Base-by-base conservation (phyloP, 92 coral and sea anemone species). In the Bergia puertoricense region DNA sequence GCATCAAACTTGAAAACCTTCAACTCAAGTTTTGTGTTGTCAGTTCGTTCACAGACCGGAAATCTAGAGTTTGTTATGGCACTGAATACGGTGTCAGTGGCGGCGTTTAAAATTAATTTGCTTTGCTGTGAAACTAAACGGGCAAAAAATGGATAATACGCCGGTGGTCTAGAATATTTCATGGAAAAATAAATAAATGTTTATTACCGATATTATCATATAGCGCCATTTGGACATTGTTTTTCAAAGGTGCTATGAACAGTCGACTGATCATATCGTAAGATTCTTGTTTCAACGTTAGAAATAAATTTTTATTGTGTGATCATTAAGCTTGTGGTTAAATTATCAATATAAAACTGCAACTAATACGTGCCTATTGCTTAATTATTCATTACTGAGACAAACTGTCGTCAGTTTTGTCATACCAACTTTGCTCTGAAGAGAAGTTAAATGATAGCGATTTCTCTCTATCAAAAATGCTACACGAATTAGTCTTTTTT, bases 91-190 rank as follows among this genome's bases (percentile, higher is more conserved):
- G 39, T 72, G 42, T 22, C 67, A 62, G 74, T 59, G 18, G 30
- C 42, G 16, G 42, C 50, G 50, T 48, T 85, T 48, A 18, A 30
- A 9, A 79, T n/a, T 76, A 76, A 81, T 14, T 18, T 54, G 37
- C 54, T 77, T 81, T 59, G 85, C 65, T 81, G 46, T 81, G 45
- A 81, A 62, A 62, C 40, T 81, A 81, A 81, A 37, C 50, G 39
- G 85, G 30, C 42, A 16, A 59, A 18, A 57, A n/a, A 16, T 65
- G 4, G 51, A 38, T 59, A 81, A 40, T 59, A 37, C 74, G 51
- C 51, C 75, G 85, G 85, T 62, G 86, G 76, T 14, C 71, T 43
- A 30, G 16, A 48, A 15, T 16, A 76, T 16, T 14, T 8, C 42
- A 11, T 5, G 45, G 45, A 20, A 42, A 75, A 76, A 76, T 76